Base-by-base conservation (phyloP, 2,113 vertebrate genomes). In the Melanotaenia duboulayi region DNA sequence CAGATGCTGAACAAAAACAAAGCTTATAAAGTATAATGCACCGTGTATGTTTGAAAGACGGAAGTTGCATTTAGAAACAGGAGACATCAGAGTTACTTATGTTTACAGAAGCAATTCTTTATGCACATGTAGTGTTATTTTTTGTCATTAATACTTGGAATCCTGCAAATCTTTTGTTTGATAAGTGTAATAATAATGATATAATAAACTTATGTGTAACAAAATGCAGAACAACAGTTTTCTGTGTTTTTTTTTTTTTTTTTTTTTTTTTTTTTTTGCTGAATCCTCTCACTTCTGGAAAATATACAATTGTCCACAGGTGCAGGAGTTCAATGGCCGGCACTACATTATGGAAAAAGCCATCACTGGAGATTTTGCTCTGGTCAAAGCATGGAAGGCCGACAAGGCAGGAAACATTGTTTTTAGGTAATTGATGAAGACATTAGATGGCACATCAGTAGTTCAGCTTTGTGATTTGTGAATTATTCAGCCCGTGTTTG, bases 361-460 rank as follows among this genome's bases (percentile, higher is more conserved):
- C 0, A 99, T 99, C 83, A 97, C 95, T 0, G 97, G 97, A 55
- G 98, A 99, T 90, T 99, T 95, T 87, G 98, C 98, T 2, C 89
- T 99, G 76, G 87, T 99, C 65, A 99, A 99, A 78, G 98, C 98
- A 4, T 99, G 98, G 98, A 99, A 97, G 77, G 96, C 97, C 5
- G 98, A 99, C 89, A 95, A 85, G 74, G 96, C 96, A 11, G 98
- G 98, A 80, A 99, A 99, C 28, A 80, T 99, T 8, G 91, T 98
- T 81, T 99, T 99, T 95, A 98, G 98, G 98, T 99, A 93, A 71
- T 2, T 17, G 17, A 17, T 62, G 2, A 46, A 17, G 4, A 22
- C 22, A 35, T 19, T 7, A 17, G 2, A 14, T 35, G 17, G 32
- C 19, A 65, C 39, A 20, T 12, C 32, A 49, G 22, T 8, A 50